phyloP scores from a whole-genome alignment of 2,797 vertebrate genomes.

The Lepus oiostolus region DNA sequence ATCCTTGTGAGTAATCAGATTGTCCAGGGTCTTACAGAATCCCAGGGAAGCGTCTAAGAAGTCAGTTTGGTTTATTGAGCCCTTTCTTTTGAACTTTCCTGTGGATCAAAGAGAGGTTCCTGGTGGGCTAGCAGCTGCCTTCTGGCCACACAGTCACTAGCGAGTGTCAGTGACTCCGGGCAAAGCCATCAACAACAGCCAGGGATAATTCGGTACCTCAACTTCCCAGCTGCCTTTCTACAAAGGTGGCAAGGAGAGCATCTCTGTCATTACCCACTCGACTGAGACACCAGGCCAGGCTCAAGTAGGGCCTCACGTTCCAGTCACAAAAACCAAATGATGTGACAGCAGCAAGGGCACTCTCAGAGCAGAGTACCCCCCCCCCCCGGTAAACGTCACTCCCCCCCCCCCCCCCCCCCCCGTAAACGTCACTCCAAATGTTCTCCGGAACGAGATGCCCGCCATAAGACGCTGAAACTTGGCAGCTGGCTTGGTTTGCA shows the following conservation, averaged over 20 bases:
- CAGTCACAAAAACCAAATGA: conserved; percentile 55
- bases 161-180: conserved; percentile 63
- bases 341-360: conserved; percentile 51
- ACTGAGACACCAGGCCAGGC: conserved; percentile 54
- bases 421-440: conserved; percentile 44
- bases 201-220: conserved; percentile 57
- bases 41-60: neutral
- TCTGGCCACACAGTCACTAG: conserved; percentile 53
- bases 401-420: neutral
- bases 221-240: conserved; percentile 3
- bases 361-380: neutral
- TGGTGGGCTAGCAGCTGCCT: neutral
- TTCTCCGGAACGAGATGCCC: neutral
- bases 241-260: conserved; percentile 61
- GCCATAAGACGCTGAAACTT: neutral
- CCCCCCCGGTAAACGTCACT: conserved; percentile 43
- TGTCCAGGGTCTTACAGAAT: neutral
- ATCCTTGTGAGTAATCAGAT: neutral
- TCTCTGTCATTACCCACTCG: conserved; percentile 63
- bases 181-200: conserved; percentile 64
- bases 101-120: neutral
- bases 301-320: conserved; percentile 55
- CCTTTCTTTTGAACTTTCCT: conserved; percentile 67
- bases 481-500: neutral
- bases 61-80: conserved; percentile 38